Evolutionary conservation across 2,113 vertebrate species (phyloP).

Genomic region (Salvator merianae): DNA sequence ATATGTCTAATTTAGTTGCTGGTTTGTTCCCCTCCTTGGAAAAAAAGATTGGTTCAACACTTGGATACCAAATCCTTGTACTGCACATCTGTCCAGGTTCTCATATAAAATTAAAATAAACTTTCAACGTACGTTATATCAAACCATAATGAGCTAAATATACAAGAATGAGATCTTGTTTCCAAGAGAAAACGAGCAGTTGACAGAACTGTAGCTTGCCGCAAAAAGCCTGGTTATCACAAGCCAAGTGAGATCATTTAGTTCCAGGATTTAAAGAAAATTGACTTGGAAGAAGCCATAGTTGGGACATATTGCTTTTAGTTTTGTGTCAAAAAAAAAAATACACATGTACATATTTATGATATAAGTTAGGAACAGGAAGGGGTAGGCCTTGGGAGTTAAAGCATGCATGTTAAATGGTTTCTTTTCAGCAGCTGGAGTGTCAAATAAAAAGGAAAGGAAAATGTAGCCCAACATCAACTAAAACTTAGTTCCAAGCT

Average conservation of each 20-base stretch:
- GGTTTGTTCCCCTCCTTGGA: neutral
- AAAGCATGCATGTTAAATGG: neutral
- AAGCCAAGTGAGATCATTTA: constrained; percentile 13
- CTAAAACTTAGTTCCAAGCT: constrained; percentile 42
- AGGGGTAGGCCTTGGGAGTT: constrained; percentile 6
- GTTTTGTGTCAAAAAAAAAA: constrained; percentile 19
- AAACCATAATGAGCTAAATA: constrained; percentile 8
- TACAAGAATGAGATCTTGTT: constrained; percentile 12
- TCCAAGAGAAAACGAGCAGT: constrained; percentile 9
- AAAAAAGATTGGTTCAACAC: neutral
- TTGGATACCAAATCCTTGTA: neutral
- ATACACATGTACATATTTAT: neutral
- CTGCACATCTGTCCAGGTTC: neutral
- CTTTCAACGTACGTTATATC: neutral
- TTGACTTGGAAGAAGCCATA: constrained; percentile 26
- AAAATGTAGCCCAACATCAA: constrained; percentile 41
- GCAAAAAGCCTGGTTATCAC: constrained; percentile 18
- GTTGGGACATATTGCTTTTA: constrained; percentile 17
- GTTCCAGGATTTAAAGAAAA: constrained; percentile 36
- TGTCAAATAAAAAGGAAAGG: constrained; percentile 12
- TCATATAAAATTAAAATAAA: constrained; percentile 28
- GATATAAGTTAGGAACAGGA: constrained; percentile 27
- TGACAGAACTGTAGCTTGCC: constrained; percentile 4
- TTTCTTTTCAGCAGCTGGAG: constrained; percentile 23
- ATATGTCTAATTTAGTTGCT: neutral